Conservation (phyloP, 2,797 vertebrate species). For the Takifugu rubripes region DNA sequence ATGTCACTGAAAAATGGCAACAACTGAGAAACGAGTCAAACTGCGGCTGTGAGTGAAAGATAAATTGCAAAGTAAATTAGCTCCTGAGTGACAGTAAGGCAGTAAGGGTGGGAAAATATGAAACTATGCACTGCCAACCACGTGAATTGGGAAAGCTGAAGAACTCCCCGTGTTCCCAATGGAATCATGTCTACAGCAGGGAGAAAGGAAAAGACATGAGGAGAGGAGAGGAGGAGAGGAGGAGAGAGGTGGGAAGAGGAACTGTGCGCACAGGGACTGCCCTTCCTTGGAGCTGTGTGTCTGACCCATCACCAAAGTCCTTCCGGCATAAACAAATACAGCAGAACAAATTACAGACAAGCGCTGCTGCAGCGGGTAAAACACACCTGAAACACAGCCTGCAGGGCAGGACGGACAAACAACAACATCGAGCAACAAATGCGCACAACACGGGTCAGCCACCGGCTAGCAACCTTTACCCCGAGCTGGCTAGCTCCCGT, state of each 20-base stretch:
- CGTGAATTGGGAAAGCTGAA: no score
- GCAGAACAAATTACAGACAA: slow-evolving; percentile 42
- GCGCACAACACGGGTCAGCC: slow-evolving; percentile 21
- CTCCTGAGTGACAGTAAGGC: no score
- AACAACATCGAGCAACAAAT: slow-evolving; percentile 5
- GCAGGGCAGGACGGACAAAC: slow-evolving; percentile 2
- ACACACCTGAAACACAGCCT: slow-evolving; percentile 24
- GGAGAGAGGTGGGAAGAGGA: slow-evolving; percentile 16
- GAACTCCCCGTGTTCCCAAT: no score
- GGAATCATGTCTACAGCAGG: no score
- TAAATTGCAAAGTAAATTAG: no score
- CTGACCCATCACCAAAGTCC: neutral
- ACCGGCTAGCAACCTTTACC: neutral
- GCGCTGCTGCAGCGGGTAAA: slow-evolving; percentile 27
- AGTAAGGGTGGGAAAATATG: no score
- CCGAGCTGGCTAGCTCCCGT: neutral
- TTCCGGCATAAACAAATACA: slow-evolving; percentile 54
- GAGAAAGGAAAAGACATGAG: slow-evolving; percentile 11
- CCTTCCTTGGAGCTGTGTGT: slow-evolving; percentile 37
- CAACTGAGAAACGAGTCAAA: slow-evolving; percentile 6
- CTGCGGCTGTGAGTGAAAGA: no score
- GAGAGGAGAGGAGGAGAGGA: slow-evolving; percentile 8
- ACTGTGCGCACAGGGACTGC: slow-evolving; percentile 26
- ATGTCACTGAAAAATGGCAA: slow-evolving; percentile 19
- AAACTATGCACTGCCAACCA: no score